Conservation (phyloP, 2,888 invertebrate species). For the Lottia scabra region DNA sequence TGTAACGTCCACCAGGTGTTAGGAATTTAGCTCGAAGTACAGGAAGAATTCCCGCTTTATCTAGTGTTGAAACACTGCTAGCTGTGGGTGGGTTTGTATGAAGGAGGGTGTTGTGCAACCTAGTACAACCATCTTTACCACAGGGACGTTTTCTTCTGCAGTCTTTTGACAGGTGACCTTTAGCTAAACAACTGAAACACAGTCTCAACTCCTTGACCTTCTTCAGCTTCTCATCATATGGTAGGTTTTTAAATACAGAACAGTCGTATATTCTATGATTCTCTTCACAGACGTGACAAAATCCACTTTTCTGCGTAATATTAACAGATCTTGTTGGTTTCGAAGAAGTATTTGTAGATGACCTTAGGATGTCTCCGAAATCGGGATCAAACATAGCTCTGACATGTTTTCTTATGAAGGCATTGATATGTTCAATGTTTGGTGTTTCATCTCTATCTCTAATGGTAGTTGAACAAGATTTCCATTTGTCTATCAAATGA, state of each 20-base stretch:
- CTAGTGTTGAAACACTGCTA: slow-evolving; percentile 8
- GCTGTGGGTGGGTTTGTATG: slow-evolving; percentile 13
- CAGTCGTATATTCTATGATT: background rate
- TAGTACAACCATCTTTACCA: slow-evolving; percentile 4
- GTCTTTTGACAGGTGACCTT: background rate
- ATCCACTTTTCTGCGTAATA: background rate
- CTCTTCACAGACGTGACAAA: background rate
- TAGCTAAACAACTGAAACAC: background rate
- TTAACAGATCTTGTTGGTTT: background rate
- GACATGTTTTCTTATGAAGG: slow-evolving; percentile 13
- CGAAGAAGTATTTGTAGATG: background rate
- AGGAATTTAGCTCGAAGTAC: slow-evolving; percentile 13
- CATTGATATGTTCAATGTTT: slow-evolving; percentile 5
- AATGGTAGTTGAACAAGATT: background rate
- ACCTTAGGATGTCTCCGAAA: slow-evolving; percentile 15
- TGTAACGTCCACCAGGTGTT: slow-evolving; percentile 3
- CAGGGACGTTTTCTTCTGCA: background rate
- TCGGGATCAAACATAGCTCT: slow-evolving; percentile 20
- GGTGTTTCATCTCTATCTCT: slow-evolving; percentile 19
- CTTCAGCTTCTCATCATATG: too few species aligned
- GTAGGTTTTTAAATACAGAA: background rate
- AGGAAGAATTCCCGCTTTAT: slow-evolving; percentile 14
- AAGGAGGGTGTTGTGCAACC: slow-evolving; percentile 10
- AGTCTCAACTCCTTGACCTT: background rate
- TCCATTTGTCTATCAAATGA: slow-evolving; percentile 16